Evolutionary conservation across 2,888 invertebrate genomes (phyloP).

Genomic region (Drosophila testacea): DNA sequence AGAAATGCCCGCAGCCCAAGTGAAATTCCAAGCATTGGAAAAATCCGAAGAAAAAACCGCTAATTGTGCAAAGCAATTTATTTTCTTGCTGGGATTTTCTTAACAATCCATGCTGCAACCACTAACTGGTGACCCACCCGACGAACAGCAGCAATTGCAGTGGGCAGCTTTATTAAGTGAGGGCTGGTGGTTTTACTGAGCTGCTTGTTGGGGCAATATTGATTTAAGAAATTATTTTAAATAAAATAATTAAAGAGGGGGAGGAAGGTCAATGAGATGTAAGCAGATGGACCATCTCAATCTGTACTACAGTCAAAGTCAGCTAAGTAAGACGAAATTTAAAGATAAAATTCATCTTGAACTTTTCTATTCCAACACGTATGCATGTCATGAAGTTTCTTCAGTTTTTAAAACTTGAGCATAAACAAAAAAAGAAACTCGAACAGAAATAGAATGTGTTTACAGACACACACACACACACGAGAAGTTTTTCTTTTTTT

Average conservation of each 20-base stretch:
- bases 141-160: constrained; percentile 11
- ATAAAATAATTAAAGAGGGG: constrained; percentile 1
- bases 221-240: constrained; percentile 43
- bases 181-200: neutral
- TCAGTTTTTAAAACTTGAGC: neutral
- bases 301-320: neutral
- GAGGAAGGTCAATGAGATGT: constrained; percentile 8
- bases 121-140: constrained; percentile 31
- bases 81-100: constrained; percentile 41
- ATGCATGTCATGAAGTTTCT: neutral
- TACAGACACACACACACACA: constrained; percentile 3
- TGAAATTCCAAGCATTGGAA: constrained; percentile 43
- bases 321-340: neutral
- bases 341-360: neutral
- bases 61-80: constrained; percentile 76
- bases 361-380: neutral
- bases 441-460: constrained; percentile 34
- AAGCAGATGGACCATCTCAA: neutral
- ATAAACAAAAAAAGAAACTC: constrained; percentile 23
- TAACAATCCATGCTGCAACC: constrained; percentile 19
- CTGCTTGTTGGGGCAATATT: constrained; percentile 31
- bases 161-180: constrained; percentile 37
- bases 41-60: constrained; percentile 44
- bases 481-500: neutral
- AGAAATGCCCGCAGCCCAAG: constrained; percentile 26